A percentile compares a stretch with the other conserved stretches of the same genome.
Conservation (phyloP, 2,113 vertebrate species). For the Melanostigma gelatinosum region DNA sequence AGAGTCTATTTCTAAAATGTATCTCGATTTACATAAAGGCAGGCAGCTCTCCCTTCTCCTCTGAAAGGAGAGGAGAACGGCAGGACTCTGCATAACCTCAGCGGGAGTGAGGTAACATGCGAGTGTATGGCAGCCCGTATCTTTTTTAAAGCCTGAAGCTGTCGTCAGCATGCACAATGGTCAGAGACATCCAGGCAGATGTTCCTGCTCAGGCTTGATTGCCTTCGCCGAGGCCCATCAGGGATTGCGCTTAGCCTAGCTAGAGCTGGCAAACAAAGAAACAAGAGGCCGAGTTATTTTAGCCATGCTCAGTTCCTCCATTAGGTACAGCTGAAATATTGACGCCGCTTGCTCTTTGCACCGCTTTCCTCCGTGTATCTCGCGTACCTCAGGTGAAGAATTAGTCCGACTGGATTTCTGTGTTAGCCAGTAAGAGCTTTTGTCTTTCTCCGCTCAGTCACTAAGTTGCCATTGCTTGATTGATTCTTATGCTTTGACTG, state of each 20-base stretch:
- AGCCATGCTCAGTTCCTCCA: conserved; percentile 65
- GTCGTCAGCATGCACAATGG: conserved; percentile 74
- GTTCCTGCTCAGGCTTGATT: conserved; percentile 75
- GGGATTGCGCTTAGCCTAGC: conserved; percentile 78
- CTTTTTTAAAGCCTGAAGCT: conserved; percentile 77
- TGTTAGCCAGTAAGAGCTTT: conserved; percentile 26
- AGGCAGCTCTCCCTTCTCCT: background rate
- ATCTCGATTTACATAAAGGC: conserved; percentile 30
- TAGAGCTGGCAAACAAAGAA: conserved; percentile 49
- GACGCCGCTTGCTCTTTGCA: conserved; percentile 54
- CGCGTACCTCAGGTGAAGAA: conserved; percentile 32
- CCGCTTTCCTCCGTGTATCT: conserved; percentile 37
- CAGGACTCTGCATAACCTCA: conserved; percentile 26
- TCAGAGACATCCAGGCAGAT: conserved; percentile 73
- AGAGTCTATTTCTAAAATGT: conserved; percentile 7
- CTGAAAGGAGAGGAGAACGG: conserved; percentile 17
- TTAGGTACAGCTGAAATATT: conserved; percentile 77
- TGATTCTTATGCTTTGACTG: background rate
- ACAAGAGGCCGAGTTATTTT: conserved; percentile 66
- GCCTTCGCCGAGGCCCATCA: conserved; percentile 70
- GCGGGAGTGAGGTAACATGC: conserved; percentile 37
- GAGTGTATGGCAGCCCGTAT: conserved; percentile 40
- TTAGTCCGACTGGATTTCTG: conserved; percentile 38
- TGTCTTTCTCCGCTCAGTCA: conserved; percentile 1
- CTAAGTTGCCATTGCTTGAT: conserved; percentile 8